Base-by-base conservation (phyloP, 2,888 invertebrate species). In the Schizotus pectinicornis region DNA sequence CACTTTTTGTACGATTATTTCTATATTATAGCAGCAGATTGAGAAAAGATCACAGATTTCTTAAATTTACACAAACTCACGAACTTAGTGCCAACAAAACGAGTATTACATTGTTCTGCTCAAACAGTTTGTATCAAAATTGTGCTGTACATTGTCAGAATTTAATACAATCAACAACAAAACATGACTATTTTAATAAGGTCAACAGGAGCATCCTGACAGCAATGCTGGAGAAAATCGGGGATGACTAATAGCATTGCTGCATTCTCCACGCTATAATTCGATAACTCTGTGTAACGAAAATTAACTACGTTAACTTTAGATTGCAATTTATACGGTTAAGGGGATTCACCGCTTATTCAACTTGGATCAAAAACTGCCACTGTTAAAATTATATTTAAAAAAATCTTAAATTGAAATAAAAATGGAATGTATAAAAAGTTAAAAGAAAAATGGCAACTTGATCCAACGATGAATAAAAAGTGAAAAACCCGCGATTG, bases 11-110 rank as follows among this genome's bases (percentile, higher is more conserved):
- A 70, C 69, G 69, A 68, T 62, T 68, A 67, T 65, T 67, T 65
- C 66, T 69, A 69, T 63, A 59, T 64, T 70, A 71, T 68, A 74
- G 70, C 71, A 74, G 72, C 70, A 72, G 72, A 71, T 72, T 73
- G 70, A 71, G 70, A 72, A 72, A 70, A 72, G 74, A 74, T 75
- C 74, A 74, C 75, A 75, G 75, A 74, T 74, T 66, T 65, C 55
- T 65, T 64, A 51, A 51, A 53, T 43, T 51, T 55, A 59, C 50
- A 49, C 37, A 48, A 54, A 59, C 48, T 49, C 50, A 49, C 37
- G 42, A 54, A 59, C 48, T 49, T 35, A 48, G 45, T 52, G 46
- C 31, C 46, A 53, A 53, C 53, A 45, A 53, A 53, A 53, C 33
- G 1, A 41, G 14, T 30, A 53, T 7, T 43, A 52, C 11, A 45